Percentiles rank a stretch among this genome's conserved stretches.
These are phyloP conservation scores for Eupleurogrammus muticus DNA, from an alignment of 2,797 vertebrate species.

Conservation along the genomic window DNA sequence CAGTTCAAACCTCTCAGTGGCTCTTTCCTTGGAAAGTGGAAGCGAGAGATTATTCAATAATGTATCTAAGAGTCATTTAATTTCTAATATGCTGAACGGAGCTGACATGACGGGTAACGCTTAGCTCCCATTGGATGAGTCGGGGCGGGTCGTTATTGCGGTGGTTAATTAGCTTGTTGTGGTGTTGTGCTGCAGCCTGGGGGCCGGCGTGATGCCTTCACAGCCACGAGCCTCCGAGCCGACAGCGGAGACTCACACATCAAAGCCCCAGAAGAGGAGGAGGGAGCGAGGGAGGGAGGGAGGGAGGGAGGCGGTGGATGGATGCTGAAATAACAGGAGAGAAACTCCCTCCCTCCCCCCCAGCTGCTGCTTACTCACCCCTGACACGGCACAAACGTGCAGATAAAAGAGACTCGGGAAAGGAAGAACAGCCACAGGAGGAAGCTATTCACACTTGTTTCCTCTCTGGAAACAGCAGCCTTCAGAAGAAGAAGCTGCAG, in stretches of 20 bases:
- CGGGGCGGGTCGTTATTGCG: conserved; percentile 22
- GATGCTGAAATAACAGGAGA: conserved; percentile 57
- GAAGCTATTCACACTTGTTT: background rate
- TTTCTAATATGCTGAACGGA: background rate
- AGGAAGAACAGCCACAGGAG: conserved; percentile 14
- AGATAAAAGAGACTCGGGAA: conserved; percentile 67
- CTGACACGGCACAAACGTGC: conserved; percentile 67
- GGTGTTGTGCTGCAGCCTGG: conserved; percentile 36
- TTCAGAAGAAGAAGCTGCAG: background rate
- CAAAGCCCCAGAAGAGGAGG: conserved; percentile 54
- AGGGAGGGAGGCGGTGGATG: conserved; percentile 23
- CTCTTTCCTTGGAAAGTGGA: no score
- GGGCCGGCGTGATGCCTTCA: conserved; percentile 41
- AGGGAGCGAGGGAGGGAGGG: conserved; percentile 24
- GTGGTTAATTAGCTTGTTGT: conserved; percentile 70
- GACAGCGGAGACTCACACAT: conserved; percentile 53
- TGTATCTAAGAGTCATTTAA: background rate
- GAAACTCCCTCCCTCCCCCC: conserved; percentile 61
- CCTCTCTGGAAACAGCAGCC: background rate
- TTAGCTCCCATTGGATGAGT: background rate
- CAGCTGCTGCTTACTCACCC: conserved; percentile 54
- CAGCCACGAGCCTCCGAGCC: conserved; percentile 44
- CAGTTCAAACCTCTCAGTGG: no score
- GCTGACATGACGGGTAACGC: conserved; percentile 1
- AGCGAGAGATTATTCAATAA: background rate